Evolutionary conservation across 1,140 invertebrate genomes (phyloP).

Genomic region (Lepidurus packardi): DNA sequence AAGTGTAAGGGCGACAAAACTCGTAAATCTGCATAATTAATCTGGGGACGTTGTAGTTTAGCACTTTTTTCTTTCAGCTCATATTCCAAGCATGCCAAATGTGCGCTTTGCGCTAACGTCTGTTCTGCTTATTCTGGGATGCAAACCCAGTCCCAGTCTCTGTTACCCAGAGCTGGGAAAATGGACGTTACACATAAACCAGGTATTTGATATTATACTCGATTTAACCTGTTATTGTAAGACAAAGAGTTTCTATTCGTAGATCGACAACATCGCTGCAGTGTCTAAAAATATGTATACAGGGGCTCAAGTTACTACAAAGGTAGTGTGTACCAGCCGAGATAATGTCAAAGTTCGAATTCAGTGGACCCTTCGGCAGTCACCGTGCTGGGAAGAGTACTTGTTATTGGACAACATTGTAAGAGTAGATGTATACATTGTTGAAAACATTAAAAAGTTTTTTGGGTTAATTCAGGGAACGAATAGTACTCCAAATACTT

Average conservation of each 20-base stretch:
- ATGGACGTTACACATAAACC: slow-evolving; percentile 31
- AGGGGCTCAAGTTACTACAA: slow-evolving; percentile 35
- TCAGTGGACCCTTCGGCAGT: slow-evolving; percentile 42
- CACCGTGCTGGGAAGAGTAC: slow-evolving; percentile 46
- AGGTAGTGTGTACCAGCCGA: slow-evolving; percentile 32
- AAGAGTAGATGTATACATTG: slow-evolving; percentile 34
- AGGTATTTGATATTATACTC: slow-evolving; percentile 15
- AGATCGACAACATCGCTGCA: slow-evolving; percentile 35
- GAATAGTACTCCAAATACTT: slow-evolving; percentile 39
- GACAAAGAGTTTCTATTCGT: neutral
- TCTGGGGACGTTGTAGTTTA: slow-evolving; percentile 26
- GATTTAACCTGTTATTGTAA: neutral
- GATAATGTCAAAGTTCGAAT: slow-evolving; percentile 38
- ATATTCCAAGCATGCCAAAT: neutral
- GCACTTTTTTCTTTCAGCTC: neutral
- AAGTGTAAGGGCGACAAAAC: slow-evolving; percentile 26
- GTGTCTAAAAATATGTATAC: slow-evolving; percentile 38
- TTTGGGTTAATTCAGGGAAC: slow-evolving; percentile 37
- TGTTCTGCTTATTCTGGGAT: neutral
- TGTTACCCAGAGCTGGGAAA: slow-evolving; percentile 32
- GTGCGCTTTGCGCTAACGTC: neutral
- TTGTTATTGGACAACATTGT: slow-evolving; percentile 40
- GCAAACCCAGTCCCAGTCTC: neutral
- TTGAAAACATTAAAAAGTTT: slow-evolving; percentile 22
- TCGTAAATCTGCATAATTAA: slow-evolving; percentile 9